Evolutionary conservation across 92 coral and sea anemone genomes (phyloP).

Genomic region (Meandrina meandrites): DNA sequence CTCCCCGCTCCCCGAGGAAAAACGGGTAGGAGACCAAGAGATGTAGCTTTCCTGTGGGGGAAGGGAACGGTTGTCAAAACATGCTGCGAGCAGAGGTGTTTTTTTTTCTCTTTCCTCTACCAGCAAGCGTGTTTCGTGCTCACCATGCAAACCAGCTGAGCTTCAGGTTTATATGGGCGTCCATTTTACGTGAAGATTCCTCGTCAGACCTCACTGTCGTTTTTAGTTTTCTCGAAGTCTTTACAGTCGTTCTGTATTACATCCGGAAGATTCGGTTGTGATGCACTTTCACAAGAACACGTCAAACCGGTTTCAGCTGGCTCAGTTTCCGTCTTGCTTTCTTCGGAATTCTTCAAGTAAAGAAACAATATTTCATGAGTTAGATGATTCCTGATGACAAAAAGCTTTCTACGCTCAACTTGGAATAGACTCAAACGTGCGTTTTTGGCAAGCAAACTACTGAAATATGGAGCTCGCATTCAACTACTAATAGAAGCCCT

Average conservation of each 20-base stretch:
- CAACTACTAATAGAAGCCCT: no score
- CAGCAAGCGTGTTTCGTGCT: background rate
- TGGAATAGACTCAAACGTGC: no score
- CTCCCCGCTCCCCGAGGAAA: no score
- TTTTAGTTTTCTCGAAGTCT: background rate
- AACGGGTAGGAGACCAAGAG: no score
- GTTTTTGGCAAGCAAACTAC: no score
- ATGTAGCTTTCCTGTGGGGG: background rate
- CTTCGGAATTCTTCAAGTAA: constrained; percentile 18
- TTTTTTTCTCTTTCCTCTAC: background rate
- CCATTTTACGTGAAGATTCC: background rate
- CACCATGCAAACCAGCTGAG: background rate
- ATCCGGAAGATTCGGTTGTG: constrained; percentile 36
- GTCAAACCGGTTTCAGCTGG: constrained; percentile 17
- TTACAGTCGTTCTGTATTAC: constrained; percentile 21
- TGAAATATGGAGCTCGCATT: no score
- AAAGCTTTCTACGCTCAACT: background rate
- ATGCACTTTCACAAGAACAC: constrained; percentile 30
- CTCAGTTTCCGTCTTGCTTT: background rate
- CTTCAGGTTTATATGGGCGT: background rate
- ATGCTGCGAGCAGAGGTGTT: background rate
- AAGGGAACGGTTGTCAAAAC: background rate
- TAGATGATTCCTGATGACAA: background rate
- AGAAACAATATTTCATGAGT: background rate
- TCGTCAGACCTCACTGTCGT: background rate